A percentile compares a stretch with the other conserved stretches of the same genome.
Conservation (phyloP, 2,888 invertebrate genomes). For the Scaptomyza polygonia region DNA sequence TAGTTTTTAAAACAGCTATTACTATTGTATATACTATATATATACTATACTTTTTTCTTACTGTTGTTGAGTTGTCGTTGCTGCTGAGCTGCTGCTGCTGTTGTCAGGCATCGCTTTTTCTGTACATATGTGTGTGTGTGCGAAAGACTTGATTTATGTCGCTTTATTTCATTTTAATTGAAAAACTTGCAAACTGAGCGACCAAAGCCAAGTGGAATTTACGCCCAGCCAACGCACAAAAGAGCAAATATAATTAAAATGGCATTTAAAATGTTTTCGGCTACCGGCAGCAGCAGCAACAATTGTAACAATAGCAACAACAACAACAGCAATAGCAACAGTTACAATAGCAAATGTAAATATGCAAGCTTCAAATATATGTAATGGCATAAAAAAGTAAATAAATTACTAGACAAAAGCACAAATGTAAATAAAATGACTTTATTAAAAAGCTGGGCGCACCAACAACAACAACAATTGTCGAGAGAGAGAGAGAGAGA, state of each 20-base stretch:
- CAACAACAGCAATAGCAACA: slow-evolving; percentile 23
- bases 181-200: slow-evolving; percentile 68
- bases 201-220: slow-evolving; percentile 47
- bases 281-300: slow-evolving; percentile 44
- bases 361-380: slow-evolving; percentile 53
- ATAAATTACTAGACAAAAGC: slow-evolving; percentile 67
- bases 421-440: slow-evolving; percentile 69
- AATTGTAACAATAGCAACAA: slow-evolving; percentile 11
- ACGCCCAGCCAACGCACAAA: slow-evolving; percentile 50
- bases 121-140: slow-evolving; percentile 42
- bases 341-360: slow-evolving; percentile 39
- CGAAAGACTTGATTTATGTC: slow-evolving; percentile 70
- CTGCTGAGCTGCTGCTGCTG: slow-evolving; percentile 9
- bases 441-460: slow-evolving; percentile 61
- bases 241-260: slow-evolving; percentile 77
- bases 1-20: slow-evolving; percentile 45
- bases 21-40: not conserved
- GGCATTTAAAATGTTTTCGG: slow-evolving; percentile 74
- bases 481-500: not conserved
- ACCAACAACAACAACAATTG: slow-evolving; percentile 6
- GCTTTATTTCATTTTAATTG: slow-evolving; percentile 78
- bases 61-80: not conserved
- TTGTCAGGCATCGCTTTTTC: slow-evolving; percentile 47
- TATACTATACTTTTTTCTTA: not conserved
- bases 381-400: slow-evolving; percentile 60